Conservation (phyloP, 2,888 invertebrate genomes). For the Ctenicera cuprea region DNA sequence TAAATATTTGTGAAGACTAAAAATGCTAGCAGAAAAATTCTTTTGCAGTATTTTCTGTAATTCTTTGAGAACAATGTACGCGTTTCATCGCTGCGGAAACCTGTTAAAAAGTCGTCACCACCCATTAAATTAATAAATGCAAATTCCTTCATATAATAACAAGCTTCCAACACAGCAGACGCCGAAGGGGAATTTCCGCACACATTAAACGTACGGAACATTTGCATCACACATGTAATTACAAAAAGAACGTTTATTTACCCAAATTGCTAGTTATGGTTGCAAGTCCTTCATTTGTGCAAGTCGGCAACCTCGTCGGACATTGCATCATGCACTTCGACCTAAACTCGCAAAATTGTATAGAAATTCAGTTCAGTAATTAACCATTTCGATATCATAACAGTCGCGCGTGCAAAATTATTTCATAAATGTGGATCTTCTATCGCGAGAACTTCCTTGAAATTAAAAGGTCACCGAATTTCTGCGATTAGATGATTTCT, state of each 20-base stretch:
- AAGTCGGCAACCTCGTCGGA: constrained; percentile 21
- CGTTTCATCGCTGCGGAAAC: neutral
- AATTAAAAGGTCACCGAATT: constrained; percentile 27
- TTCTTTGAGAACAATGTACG: no score
- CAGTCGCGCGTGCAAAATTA: neutral
- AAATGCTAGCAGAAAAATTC: no score
- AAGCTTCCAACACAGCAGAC: neutral
- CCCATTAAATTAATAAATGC: constrained; percentile 24
- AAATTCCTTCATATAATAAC: constrained; percentile 10
- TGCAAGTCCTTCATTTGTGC: neutral
- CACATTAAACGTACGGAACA: neutral
- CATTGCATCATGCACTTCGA: constrained; percentile 22
- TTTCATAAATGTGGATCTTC: neutral
- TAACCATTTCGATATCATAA: neutral
- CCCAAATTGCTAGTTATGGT: constrained; percentile 4
- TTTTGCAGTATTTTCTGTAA: no score
- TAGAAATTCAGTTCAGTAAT: neutral
- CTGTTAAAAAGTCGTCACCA: neutral
- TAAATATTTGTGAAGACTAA: no score
- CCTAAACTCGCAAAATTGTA: neutral
- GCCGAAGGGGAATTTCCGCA: neutral
- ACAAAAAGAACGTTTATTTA: neutral
- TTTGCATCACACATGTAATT: constrained; percentile 9
- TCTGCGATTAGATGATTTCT: constrained; percentile 11
- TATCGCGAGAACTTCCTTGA: neutral